Evolutionary conservation across 37 sponge, comb jelly and placozoan genomes (phyloP).

Genomic region (Ephydatia muelleri): DNA sequence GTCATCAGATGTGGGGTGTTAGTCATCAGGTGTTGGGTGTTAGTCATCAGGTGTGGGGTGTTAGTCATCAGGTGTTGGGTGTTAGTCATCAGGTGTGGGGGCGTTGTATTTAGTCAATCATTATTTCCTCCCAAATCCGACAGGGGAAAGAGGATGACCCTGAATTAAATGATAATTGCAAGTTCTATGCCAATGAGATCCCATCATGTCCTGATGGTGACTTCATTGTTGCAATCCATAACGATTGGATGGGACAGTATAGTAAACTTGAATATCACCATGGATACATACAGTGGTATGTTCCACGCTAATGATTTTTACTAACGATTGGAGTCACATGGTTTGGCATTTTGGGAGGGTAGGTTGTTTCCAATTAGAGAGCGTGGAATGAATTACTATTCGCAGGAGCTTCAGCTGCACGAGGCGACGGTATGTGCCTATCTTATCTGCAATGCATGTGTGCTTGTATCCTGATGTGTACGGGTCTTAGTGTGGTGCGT

Average conservation of each 20-base stretch:
- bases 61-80: too few species aligned
- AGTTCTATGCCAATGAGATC: slow-evolving; percentile 10
- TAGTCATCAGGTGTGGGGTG: too few species aligned
- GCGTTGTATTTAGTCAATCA: not conserved
- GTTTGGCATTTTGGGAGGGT: too few species aligned
- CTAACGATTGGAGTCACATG: too few species aligned
- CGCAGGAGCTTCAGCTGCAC: slow-evolving; percentile 66
- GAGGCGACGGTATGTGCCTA: slow-evolving; percentile 45
- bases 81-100: not conserved
- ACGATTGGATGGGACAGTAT: slow-evolving; percentile 26
- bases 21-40: too few species aligned
- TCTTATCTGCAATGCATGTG: not conserved
- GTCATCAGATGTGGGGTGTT: not conserved
- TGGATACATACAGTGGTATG: slow-evolving; percentile 22
- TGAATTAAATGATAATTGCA: slow-evolving; percentile 2
- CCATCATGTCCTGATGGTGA: slow-evolving; percentile 5
- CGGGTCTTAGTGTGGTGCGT: not conserved
- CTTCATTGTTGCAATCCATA: slow-evolving; percentile 25
- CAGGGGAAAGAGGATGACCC: not conserved
- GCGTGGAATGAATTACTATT: slow-evolving; percentile 52
- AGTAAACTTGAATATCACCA: slow-evolving; percentile 33
- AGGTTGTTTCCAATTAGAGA: slow-evolving; percentile 84
- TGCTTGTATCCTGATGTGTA: not conserved
- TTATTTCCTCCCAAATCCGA: not conserved
- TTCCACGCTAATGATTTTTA: not conserved